phyloP scores from a whole-genome alignment of 1,140 invertebrate genomes.

The Camponotus vicinus region DNA sequence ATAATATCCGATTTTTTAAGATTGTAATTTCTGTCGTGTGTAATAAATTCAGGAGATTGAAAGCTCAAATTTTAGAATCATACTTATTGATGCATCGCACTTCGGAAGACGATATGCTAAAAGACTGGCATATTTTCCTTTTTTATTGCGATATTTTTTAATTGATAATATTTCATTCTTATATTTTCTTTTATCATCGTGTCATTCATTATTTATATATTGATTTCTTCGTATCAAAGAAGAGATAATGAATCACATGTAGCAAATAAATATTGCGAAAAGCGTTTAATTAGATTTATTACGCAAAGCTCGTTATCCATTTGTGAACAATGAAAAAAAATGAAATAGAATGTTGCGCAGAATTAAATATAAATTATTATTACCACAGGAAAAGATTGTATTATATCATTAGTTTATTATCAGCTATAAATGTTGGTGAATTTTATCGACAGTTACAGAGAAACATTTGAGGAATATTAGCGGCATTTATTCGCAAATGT shows the following conservation, averaged over 20 bases:
- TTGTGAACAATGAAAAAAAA: not conserved
- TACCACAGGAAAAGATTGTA: not conserved
- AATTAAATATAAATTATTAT: conserved; percentile 17
- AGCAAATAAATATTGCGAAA: not conserved
- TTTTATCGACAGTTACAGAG: conserved; percentile 56
- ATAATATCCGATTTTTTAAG: not conserved
- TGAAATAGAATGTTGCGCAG: not conserved
- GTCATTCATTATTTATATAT: conserved; percentile 17
- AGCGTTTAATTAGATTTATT: not conserved
- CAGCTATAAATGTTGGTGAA: not conserved
- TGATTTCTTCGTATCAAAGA: not conserved
- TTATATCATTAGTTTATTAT: conserved; percentile 7
- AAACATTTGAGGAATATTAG: conserved; percentile 54
- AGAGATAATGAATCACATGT: not conserved
- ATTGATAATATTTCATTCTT: not conserved
- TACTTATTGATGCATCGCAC: too few relatives aligned
- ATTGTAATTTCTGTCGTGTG: too few relatives aligned
- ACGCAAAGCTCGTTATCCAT: not conserved
- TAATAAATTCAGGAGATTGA: too few relatives aligned
- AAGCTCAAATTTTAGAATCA: too few relatives aligned
- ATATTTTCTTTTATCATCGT: not conserved
- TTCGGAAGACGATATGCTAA: too few relatives aligned
- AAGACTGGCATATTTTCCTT: too few relatives aligned
- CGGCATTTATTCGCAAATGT: conserved; percentile 38
- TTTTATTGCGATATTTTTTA: too few relatives aligned